A percentile compares a stretch with the other conserved stretches of the same genome.
These are phyloP conservation scores for Centropus bengalensis DNA, from an alignment of 2,113 vertebrate genomes.

Conservation along the genomic window DNA sequence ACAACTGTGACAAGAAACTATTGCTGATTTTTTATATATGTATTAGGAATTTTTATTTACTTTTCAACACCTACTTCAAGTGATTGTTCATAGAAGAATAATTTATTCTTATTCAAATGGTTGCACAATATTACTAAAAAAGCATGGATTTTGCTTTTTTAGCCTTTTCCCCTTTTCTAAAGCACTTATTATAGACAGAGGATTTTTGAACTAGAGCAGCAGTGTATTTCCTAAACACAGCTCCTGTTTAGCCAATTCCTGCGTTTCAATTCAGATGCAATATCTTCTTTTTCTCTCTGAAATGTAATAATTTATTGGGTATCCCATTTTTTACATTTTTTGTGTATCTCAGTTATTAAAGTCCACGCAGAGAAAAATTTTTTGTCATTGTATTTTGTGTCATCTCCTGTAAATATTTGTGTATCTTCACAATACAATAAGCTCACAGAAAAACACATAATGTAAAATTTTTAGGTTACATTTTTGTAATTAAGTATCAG, in stretches of 20 bases:
- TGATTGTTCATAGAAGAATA: not conserved
- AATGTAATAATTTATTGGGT: not conserved
- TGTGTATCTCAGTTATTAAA: not conserved
- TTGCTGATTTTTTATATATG: fast-evolving
- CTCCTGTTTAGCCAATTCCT: not conserved
- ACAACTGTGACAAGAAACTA: not conserved
- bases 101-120: not conserved
- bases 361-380: not conserved
- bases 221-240: not conserved
- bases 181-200: not conserved
- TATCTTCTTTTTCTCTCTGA: not conserved
- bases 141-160: not conserved
- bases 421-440: not conserved
- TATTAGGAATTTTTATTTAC: not conserved
- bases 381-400: not conserved
- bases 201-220: not conserved
- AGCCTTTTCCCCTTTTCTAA: not conserved
- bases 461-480: not conserved
- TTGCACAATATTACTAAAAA: not conserved
- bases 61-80: not conserved
- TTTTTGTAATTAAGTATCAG: not conserved
- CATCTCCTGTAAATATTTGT: not conserved
- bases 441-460: not conserved
- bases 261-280: not conserved
- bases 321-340: too few relatives aligned